Conservation (phyloP, 2,797 vertebrate species). For the Aythya fuligula region DNA sequence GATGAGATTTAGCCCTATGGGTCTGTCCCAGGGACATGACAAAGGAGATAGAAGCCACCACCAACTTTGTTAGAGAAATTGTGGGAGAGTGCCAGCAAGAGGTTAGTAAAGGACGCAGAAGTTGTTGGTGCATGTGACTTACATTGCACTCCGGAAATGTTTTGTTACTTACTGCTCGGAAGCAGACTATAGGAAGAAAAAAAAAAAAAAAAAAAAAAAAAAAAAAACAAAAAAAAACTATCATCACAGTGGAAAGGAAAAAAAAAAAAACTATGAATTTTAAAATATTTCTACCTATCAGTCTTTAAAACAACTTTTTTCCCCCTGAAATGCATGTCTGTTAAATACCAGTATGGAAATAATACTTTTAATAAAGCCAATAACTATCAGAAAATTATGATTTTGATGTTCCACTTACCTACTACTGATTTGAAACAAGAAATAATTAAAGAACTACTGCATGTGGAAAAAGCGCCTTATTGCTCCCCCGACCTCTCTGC, state of each 20-base stretch:
- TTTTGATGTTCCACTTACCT: background rate
- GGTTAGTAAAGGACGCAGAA: background rate
- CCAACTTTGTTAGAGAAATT: accelerated
- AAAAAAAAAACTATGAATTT: background rate
- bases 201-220: accelerated
- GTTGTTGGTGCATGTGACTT: background rate
- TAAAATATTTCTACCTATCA: background rate
- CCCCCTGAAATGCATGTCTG: background rate
- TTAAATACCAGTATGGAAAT: background rate
- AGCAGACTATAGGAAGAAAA: background rate
- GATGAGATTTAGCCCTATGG: background rate
- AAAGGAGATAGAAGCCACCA: background rate
- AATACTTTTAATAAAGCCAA: background rate
- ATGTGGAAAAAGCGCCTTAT: background rate
- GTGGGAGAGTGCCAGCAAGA: accelerated
- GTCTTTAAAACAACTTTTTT: background rate
- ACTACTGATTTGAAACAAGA: background rate
- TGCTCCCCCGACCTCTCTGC: constrained; percentile 2
- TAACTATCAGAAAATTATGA: background rate
- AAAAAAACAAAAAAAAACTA: background rate
- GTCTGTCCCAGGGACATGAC: accelerated
- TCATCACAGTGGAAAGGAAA: background rate
- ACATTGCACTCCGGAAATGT: accelerated
- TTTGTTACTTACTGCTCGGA: background rate
- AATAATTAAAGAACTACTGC: background rate